These are phyloP conservation scores for Cryptocheilus praepositus DNA, from an alignment of 2,888 invertebrate species.

Conservation along the genomic window DNA sequence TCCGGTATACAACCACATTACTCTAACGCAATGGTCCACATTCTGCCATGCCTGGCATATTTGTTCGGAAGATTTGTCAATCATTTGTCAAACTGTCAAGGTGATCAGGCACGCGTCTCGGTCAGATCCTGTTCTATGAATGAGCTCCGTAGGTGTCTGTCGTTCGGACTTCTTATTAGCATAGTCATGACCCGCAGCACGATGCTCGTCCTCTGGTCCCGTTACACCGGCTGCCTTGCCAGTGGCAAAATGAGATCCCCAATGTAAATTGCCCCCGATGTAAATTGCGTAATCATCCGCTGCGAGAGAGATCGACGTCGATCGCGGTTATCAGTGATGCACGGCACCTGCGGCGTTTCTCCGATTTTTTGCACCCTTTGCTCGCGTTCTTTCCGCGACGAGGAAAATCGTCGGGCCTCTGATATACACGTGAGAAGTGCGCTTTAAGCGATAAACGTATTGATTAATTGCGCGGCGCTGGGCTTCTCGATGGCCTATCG, in stretches of 20 bases:
- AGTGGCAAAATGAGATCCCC: conserved; percentile 54
- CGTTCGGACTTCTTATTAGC: conserved; percentile 54
- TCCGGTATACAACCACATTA: no score
- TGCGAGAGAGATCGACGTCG: conserved; percentile 36
- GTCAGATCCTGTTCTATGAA: conserved; percentile 1
- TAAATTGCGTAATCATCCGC: conserved; percentile 61
- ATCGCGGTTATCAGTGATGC: conserved; percentile 13
- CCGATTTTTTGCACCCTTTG: no score
- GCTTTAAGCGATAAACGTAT: no score
- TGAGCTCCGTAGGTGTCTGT: conserved; percentile 8
- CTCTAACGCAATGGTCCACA: no score
- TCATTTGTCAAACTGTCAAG: background rate
- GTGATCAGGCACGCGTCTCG: background rate
- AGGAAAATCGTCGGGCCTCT: no score
- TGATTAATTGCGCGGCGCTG: no score
- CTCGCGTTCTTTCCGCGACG: no score
- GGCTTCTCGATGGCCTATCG: no score
- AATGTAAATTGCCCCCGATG: conserved; percentile 52
- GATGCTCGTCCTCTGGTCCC: conserved; percentile 36
- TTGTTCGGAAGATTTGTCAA: no score
- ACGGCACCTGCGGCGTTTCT: no score
- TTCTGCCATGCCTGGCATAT: no score
- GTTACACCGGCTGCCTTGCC: conserved; percentile 67
- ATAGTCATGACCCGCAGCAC: conserved; percentile 60
- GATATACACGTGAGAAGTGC: no score